These are phyloP conservation scores for Miichthys miiuy DNA, from an alignment of 2,797 vertebrate genomes.

Conservation along the genomic window DNA sequence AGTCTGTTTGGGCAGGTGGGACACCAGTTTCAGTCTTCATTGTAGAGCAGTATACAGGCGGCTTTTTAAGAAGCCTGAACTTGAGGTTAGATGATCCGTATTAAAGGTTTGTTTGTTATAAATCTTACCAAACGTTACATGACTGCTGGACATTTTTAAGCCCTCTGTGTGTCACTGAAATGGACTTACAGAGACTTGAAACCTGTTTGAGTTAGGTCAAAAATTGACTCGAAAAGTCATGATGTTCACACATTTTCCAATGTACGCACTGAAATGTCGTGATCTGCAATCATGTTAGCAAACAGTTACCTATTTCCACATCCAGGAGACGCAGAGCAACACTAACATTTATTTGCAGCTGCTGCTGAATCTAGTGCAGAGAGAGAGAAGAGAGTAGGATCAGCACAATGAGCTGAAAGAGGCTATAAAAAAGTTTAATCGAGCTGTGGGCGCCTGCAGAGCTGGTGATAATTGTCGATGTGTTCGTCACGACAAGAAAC, in stretches of 20 bases:
- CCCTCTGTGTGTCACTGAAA: not conserved
- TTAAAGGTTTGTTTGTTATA: not conserved
- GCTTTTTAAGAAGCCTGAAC: not conserved
- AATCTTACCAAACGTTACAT: not conserved
- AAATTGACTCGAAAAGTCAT: not conserved
- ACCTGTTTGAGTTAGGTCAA: not conserved
- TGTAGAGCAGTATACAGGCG: not conserved
- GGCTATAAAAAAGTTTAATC: no score
- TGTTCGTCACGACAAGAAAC: not conserved
- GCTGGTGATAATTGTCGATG: not conserved
- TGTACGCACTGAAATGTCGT: not conserved
- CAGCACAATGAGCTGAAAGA: not conserved
- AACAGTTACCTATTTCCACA: not conserved
- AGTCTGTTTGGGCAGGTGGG: slow-evolving; percentile 85
- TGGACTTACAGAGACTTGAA: not conserved
- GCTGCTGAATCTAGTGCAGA: not conserved
- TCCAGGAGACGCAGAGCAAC: not conserved
- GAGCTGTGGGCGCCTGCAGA: not conserved
- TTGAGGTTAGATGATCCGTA: not conserved
- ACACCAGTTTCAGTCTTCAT: not conserved
- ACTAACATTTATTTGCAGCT: not conserved
- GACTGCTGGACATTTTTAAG: not conserved
- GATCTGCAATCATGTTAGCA: not conserved
- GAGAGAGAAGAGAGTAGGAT: not conserved
- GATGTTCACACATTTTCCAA: not conserved